These are phyloP conservation scores for Drosophila novamexicana DNA, from an alignment of 1,140 invertebrate genomes.

Conservation along the genomic window DNA sequence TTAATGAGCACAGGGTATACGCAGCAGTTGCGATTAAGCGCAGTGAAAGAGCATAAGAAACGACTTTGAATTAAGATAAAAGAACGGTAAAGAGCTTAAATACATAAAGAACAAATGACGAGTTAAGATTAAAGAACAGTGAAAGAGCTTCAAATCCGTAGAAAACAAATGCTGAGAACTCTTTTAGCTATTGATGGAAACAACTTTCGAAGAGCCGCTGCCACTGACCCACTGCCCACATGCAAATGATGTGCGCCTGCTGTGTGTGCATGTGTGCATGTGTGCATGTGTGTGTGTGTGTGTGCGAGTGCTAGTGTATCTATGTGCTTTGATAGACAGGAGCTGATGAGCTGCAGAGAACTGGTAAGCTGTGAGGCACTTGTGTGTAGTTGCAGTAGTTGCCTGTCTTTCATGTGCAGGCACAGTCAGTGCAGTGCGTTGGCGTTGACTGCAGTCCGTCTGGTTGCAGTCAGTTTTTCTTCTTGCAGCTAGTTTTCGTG, in stretches of 20 bases:
- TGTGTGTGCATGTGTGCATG: conserved; percentile 7
- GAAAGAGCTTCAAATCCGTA: conserved; percentile 10
- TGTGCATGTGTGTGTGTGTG: background rate
- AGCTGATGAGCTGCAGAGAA: conserved; percentile 28
- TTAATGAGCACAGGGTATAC: background rate
- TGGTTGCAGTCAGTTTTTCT: conserved; percentile 24
- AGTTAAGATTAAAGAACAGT: conserved; percentile 8
- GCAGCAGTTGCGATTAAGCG: conserved; percentile 13
- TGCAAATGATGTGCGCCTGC: conserved; percentile 54
- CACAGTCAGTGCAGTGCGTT: conserved; percentile 60
- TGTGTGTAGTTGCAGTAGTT: conserved; percentile 23
- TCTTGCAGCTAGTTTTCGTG: conserved; percentile 18
- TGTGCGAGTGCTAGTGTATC: conserved; percentile 1
- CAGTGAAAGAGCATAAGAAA: conserved; percentile 17
- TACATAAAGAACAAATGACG: conserved; percentile 3
- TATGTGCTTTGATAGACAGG: conserved; percentile 37
- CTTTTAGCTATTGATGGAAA: conserved; percentile 39
- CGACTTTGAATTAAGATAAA: conserved; percentile 24
- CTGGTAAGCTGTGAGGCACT: conserved; percentile 17
- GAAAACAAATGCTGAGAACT: conserved; percentile 30
- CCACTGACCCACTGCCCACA: conserved; percentile 76
- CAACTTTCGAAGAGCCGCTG: conserved; percentile 40
- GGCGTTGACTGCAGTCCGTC: conserved; percentile 70
- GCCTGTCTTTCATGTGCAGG: conserved; percentile 40
- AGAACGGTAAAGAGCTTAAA: conserved; percentile 21